A percentile compares a stretch with the other conserved stretches of the same genome.
phyloP scores from a whole-genome alignment of 2,797 vertebrate genomes.

The Sphaeramia orbicularis region DNA sequence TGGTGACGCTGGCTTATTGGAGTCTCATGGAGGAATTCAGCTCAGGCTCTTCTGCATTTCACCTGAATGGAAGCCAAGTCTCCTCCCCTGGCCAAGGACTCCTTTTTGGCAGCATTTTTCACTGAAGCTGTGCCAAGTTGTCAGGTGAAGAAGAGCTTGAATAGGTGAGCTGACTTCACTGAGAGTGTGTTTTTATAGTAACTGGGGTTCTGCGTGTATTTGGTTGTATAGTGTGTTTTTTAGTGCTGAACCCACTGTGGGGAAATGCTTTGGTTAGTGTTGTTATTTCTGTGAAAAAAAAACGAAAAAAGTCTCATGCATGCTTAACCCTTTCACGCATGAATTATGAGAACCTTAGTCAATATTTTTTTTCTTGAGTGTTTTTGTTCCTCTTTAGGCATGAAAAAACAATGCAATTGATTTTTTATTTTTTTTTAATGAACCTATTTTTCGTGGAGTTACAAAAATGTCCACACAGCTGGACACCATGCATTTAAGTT shows the following conservation, averaged over 20 bases:
- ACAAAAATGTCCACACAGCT: too few species aligned
- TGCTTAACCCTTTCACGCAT: too few species aligned
- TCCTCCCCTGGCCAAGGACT: constrained; percentile 40
- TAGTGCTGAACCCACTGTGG: constrained; percentile 17
- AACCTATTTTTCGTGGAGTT: too few species aligned
- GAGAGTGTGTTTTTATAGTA: constrained; percentile 34
- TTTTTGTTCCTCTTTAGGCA: too few species aligned
- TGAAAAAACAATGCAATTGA: too few species aligned
- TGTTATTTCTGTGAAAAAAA: not conserved
- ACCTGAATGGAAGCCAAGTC: constrained; percentile 46
- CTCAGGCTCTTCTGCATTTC: constrained; percentile 25
- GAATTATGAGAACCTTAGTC: too few species aligned
- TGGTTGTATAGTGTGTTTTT: not conserved
- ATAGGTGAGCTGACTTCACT: constrained; percentile 52
- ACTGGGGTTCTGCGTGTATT: not conserved
- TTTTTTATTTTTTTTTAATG: too few species aligned
- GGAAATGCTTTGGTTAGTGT: constrained; percentile 1
- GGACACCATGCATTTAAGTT: too few species aligned
- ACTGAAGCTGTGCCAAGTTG: constrained; percentile 59
- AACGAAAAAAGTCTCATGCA: constrained; percentile 8
- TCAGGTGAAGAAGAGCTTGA: constrained; percentile 58
- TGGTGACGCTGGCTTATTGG: constrained; percentile 28
- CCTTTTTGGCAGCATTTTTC: constrained; percentile 24
- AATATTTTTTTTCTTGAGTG: too few species aligned
- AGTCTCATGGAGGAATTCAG: constrained; percentile 51